Percentiles rank a stretch among this genome's conserved stretches.
These are phyloP conservation scores for Microctenopoma steveboyesi DNA, from an alignment of 2,797 vertebrate species.

Conservation along the genomic window DNA sequence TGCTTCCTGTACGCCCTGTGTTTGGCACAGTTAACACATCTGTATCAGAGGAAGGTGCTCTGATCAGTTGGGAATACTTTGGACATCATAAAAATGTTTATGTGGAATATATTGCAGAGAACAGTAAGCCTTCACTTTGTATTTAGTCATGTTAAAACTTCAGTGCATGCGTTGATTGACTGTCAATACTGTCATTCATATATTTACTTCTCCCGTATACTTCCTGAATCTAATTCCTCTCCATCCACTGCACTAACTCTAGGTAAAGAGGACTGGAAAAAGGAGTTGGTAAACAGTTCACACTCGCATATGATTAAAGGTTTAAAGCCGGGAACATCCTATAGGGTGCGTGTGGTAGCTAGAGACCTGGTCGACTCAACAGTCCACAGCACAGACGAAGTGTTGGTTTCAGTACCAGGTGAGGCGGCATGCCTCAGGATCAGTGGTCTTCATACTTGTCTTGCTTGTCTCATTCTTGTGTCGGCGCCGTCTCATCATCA, in stretches of 20 bases:
- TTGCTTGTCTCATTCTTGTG: constrained; percentile 20
- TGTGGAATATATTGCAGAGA: constrained; percentile 95
- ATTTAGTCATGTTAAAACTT: constrained; percentile 31
- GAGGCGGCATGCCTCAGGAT: constrained; percentile 84
- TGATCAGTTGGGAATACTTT: constrained; percentile 95
- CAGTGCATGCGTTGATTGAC: constrained; percentile 15
- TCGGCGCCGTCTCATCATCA: constrained; percentile 32
- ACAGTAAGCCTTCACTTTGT: constrained; percentile 89
- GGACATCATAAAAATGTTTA: constrained; percentile 92
- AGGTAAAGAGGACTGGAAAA: constrained; percentile 96
- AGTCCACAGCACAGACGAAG: constrained; percentile 88
- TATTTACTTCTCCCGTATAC: background rate
- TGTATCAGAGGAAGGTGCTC: constrained; percentile 88
- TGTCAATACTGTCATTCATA: background rate
- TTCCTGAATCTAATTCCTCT: constrained; percentile 43
- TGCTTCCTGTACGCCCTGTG: constrained; percentile 84
- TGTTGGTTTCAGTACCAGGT: constrained; percentile 94
- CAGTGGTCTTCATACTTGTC: constrained; percentile 25
- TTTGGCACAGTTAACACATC: constrained; percentile 90
- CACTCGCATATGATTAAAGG: constrained; percentile 92
- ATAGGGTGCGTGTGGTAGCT: constrained; percentile 93
- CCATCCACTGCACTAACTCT: constrained; percentile 60
- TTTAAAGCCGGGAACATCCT: constrained; percentile 93
- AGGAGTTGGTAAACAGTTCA: constrained; percentile 93
- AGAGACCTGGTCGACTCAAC: constrained; percentile 85